A percentile compares a stretch with the other conserved stretches of the same genome.
These are phyloP conservation scores for Torymus aiolomorphi DNA, from an alignment of 2,888 invertebrate genomes.

Conservation along the genomic window DNA sequence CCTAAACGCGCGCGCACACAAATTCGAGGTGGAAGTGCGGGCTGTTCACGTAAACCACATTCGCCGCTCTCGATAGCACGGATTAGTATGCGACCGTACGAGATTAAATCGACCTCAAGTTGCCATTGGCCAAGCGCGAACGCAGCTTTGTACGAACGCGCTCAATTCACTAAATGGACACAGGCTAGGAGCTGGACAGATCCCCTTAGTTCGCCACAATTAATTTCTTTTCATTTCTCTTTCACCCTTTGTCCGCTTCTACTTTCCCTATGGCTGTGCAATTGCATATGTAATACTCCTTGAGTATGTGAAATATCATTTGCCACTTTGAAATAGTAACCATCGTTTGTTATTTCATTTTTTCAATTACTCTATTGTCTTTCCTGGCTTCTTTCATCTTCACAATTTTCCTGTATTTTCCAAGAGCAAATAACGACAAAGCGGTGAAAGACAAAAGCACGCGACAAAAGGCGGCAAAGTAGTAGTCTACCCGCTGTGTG, in stretches of 20 bases:
- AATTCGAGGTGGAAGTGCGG: too few species aligned
- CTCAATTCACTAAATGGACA: conserved; percentile 31
- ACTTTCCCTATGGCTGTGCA: not conserved
- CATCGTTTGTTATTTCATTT: too few species aligned
- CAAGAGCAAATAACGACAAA: not conserved
- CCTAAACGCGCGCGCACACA: too few species aligned
- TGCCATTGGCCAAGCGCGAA: not conserved
- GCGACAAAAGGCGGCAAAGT: conserved; percentile 29
- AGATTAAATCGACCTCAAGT: conserved; percentile 61
- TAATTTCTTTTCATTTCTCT: conserved; percentile 1
- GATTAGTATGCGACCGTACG: conserved; percentile 58
- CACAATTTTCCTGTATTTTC: not conserved
- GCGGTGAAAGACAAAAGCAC: not conserved
- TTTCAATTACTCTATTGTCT: too few species aligned
- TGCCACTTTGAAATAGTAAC: too few species aligned
- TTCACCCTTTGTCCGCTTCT: not conserved
- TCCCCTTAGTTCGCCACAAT: not conserved
- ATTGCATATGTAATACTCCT: not conserved
- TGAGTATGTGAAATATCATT: too few species aligned
- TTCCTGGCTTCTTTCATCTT: not conserved
- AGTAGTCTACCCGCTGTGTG: not conserved
- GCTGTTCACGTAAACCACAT: not conserved
- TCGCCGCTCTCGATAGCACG: conserved; percentile 40
- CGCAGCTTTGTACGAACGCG: not conserved
- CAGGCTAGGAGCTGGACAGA: too few species aligned